Evolutionary conservation across 2,888 invertebrate genomes (phyloP).

Genomic region (Lepidochitona cinerea): DNA sequence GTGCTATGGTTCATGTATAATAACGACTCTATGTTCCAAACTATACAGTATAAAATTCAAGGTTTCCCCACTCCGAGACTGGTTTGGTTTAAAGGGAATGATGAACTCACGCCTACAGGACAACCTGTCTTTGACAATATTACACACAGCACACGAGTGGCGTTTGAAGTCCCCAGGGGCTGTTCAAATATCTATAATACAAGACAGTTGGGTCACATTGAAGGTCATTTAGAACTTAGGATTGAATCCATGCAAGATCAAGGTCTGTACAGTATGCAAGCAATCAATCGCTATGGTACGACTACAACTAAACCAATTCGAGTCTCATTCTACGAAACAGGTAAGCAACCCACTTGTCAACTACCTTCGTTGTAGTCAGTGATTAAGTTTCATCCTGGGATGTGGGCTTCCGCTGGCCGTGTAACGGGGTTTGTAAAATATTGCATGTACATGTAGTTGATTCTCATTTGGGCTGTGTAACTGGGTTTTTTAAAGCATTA

Average conservation of each 20-base stretch:
- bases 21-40: not conserved
- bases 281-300: not conserved
- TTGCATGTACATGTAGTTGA: too few relatives aligned
- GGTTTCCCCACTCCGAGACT: not conserved
- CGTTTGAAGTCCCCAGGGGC: not conserved
- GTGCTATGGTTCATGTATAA: not conserved
- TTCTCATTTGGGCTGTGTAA: too few relatives aligned
- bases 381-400: too few relatives aligned
- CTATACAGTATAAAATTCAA: not conserved
- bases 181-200: not conserved
- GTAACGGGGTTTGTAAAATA: too few relatives aligned
- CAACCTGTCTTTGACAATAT: not conserved
- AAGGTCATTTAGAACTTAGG: not conserved
- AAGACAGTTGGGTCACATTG: not conserved
- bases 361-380: too few relatives aligned
- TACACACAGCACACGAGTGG: not conserved
- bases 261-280: not conserved
- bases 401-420: too few relatives aligned
- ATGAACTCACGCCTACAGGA: not conserved
- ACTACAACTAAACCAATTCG: too few relatives aligned
- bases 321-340: too few relatives aligned
- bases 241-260: not conserved
- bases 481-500: too few relatives aligned
- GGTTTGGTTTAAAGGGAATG: not conserved
- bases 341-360: too few relatives aligned